phyloP scores from a whole-genome alignment of 2,113 vertebrate genomes.

The Eulacestoma nigropectus region DNA sequence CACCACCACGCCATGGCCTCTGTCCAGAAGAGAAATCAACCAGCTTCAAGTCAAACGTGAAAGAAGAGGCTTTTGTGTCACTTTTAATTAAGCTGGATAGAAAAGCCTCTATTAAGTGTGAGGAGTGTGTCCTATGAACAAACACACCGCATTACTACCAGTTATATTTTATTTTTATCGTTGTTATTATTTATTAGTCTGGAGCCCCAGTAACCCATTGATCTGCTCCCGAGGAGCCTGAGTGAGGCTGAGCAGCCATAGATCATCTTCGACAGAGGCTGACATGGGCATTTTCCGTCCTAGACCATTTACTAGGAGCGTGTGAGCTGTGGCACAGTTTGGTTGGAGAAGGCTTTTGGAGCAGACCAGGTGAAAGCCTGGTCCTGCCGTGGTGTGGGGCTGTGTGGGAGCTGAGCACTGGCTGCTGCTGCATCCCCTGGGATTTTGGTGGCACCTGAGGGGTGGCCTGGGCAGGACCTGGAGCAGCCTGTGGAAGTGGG shows the following conservation, averaged over 20 bases:
- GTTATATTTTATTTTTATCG: not conserved
- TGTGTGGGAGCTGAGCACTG: not conserved
- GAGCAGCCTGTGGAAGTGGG: not conserved
- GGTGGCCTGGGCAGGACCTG: not conserved
- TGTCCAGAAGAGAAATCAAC: not conserved
- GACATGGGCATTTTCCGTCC: not conserved
- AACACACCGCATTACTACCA: not conserved
- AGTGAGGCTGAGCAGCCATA: not conserved
- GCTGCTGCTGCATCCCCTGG: not conserved
- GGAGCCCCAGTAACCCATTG: not conserved
- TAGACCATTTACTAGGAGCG: accelerated
- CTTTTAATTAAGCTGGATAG: not conserved
- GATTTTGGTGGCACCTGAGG: not conserved
- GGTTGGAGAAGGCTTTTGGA: not conserved
- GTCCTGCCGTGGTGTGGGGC: not conserved
- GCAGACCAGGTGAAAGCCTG: not conserved
- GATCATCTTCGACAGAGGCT: not conserved
- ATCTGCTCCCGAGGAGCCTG: not conserved
- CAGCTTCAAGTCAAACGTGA: not conserved
- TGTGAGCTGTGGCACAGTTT: not conserved
- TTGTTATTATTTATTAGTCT: conserved; percentile 38
- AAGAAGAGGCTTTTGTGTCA: not conserved
- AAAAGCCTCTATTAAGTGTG: not conserved
- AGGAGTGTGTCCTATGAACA: not conserved
- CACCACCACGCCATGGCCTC: not conserved